These are phyloP conservation scores for Augochlora pura DNA, from an alignment of 1,140 invertebrate species.

Conservation along the genomic window DNA sequence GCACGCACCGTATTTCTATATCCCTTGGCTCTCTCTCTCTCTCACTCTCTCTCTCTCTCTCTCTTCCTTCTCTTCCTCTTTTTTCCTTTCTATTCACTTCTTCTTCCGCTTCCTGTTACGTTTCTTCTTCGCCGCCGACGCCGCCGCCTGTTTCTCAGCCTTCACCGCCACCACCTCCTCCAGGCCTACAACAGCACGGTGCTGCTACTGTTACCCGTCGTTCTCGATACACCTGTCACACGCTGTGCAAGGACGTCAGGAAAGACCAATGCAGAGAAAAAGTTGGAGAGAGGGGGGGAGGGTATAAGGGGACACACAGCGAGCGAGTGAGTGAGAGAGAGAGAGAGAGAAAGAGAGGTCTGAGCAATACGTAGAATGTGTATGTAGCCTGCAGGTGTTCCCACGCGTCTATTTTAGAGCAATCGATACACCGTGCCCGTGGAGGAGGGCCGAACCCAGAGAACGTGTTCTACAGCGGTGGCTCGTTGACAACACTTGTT, in stretches of 20 bases:
- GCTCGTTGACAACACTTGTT: slow-evolving; percentile 38
- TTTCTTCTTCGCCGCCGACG: slow-evolving; percentile 31
- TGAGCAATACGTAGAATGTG: slow-evolving; percentile 53
- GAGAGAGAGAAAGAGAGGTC: slow-evolving; percentile 25
- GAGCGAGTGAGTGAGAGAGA: slow-evolving; percentile 27
- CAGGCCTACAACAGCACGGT: slow-evolving; percentile 48
- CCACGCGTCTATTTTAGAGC: slow-evolving; percentile 71
- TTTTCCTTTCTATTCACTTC: slow-evolving; percentile 44
- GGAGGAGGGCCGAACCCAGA: slow-evolving; percentile 51
- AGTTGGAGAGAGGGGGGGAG: slow-evolving; percentile 39
- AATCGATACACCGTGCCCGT: slow-evolving; percentile 69
- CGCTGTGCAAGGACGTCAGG: slow-evolving; percentile 53
- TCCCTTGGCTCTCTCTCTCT: background rate
- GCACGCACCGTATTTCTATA: background rate
- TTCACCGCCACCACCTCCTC: slow-evolving; percentile 50
- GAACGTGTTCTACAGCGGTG: slow-evolving; percentile 46
- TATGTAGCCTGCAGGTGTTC: slow-evolving; percentile 67
- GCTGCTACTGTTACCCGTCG: slow-evolving; percentile 17
- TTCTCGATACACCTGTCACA: slow-evolving; percentile 63
- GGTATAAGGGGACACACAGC: slow-evolving; percentile 38
- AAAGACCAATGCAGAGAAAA: slow-evolving; percentile 30
- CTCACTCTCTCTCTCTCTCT: slow-evolving; percentile 17
- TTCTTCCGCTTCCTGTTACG: slow-evolving; percentile 63
- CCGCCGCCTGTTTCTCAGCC: slow-evolving; percentile 28
- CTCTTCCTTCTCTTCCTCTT: slow-evolving; percentile 26